phyloP scores from a whole-genome alignment of 2,113 vertebrate species.

The Sapayoa aenigma region DNA sequence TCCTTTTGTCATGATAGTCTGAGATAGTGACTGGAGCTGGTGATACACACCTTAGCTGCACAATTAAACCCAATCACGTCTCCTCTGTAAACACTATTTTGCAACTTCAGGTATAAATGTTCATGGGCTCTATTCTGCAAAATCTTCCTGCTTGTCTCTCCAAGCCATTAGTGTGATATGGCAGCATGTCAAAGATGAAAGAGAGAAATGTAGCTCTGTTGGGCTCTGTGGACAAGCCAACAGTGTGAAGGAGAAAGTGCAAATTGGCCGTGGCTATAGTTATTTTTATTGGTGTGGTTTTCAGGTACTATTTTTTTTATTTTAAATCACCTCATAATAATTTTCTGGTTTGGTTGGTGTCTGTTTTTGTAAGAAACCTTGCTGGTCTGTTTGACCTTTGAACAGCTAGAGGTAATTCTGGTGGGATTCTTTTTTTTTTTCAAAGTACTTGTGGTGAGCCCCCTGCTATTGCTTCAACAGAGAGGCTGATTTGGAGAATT shows the following conservation, averaged over 20 bases:
- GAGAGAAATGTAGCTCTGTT: not conserved
- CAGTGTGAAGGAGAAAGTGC: not conserved
- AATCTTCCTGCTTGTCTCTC: not conserved
- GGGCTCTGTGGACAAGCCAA: not conserved
- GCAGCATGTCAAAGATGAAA: not conserved
- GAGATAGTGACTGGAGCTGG: not conserved
- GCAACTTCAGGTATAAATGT: fast-evolving
- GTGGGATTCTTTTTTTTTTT: not conserved
- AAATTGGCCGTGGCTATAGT: not conserved
- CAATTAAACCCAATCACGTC: fast-evolving
- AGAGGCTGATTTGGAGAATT: not conserved
- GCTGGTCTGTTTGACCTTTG: not conserved
- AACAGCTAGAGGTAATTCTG: conserved; percentile 17
- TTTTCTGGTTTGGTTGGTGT: not conserved
- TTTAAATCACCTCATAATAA: not conserved
- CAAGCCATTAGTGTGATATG: not conserved
- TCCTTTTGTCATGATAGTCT: not conserved
- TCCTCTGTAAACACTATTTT: not conserved
- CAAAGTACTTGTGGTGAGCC: not conserved
- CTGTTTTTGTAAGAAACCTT: not conserved
- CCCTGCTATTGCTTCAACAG: not conserved
- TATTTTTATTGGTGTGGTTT: not conserved
- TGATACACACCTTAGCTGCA: not conserved
- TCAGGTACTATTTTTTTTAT: not conserved
- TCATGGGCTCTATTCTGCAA: fast-evolving